Conservation (phyloP, 2,797 vertebrate genomes). For the Hemitrygon akajei region DNA sequence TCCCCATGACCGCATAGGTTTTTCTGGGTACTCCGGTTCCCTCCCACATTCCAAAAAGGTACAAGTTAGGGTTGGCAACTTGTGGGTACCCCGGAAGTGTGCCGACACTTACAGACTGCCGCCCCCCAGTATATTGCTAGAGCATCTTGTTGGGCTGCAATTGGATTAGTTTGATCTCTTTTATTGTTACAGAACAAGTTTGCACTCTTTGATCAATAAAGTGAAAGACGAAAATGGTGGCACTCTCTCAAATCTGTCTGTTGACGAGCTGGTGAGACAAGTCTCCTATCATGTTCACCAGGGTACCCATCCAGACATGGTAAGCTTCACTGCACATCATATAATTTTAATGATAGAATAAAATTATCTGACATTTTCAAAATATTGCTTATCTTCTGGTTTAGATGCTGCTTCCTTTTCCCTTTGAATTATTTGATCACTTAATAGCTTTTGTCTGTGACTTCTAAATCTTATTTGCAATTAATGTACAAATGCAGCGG, state of each 20-base stretch:
- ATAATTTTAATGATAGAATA: no score
- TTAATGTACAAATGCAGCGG: neutral
- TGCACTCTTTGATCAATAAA: constrained; percentile 31
- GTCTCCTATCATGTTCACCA: constrained; percentile 2
- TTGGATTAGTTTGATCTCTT: neutral
- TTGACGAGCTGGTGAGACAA: neutral
- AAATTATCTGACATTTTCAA: neutral
- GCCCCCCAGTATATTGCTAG: no score
- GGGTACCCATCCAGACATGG: neutral
- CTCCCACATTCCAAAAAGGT: no score
- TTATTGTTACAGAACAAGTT: neutral
- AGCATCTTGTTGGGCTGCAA: neutral
- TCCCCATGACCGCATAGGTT: no score
- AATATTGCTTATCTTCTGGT: neutral
- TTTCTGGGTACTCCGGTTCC: no score
- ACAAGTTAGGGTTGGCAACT: no score
- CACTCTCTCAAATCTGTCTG: constrained; percentile 21
- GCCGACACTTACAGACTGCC: no score
- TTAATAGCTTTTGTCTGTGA: neutral
- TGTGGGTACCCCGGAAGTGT: no score
- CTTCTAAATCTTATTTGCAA: neutral
- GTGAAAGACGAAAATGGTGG: constrained; percentile 33
- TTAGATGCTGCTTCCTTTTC: neutral
- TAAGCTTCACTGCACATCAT: neutral
- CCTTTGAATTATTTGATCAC: neutral